A percentile compares a stretch with the other conserved stretches of the same genome.
Conservation (phyloP, 2,888 invertebrate genomes). For the Hydroisotoma schaefferi region DNA sequence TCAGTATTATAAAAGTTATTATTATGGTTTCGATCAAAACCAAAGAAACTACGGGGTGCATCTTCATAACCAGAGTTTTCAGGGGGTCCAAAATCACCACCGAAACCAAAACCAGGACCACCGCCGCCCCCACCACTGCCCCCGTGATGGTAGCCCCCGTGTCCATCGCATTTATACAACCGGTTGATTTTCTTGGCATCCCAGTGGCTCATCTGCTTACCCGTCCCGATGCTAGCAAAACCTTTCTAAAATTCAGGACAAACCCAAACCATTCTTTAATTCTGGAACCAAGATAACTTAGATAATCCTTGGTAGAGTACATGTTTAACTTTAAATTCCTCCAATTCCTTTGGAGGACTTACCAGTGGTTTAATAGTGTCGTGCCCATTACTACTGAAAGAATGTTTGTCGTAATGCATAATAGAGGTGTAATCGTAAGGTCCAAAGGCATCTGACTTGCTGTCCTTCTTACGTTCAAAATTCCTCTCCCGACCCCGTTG, state of each 20-base stretch:
- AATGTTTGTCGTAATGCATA: conserved; percentile 32
- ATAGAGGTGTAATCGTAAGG: conserved; percentile 25
- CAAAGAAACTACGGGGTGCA: too few relatives aligned
- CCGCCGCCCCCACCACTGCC: conserved; percentile 12
- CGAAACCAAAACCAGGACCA: conserved; percentile 5
- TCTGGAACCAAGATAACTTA: background rate
- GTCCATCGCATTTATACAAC: conserved; percentile 28
- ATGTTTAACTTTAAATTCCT: too few relatives aligned
- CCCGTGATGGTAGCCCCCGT: too few relatives aligned
- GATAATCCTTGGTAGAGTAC: too few relatives aligned
- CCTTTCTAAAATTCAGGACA: conserved; percentile 15
- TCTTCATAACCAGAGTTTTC: too few relatives aligned
- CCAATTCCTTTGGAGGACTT: too few relatives aligned
- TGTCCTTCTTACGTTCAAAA: conserved; percentile 28
- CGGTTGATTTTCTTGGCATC: conserved; percentile 31
- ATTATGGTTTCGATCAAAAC: too few relatives aligned
- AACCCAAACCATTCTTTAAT: background rate
- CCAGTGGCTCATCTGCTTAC: conserved; percentile 31
- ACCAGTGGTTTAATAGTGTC: conserved; percentile 30
- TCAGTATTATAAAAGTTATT: too few relatives aligned
- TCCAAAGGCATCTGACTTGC: conserved; percentile 26
- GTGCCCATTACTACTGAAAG: conserved; percentile 25
- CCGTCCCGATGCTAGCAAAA: conserved; percentile 20
- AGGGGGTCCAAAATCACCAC: background rate
- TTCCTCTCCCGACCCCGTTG: conserved; percentile 35